These are phyloP conservation scores for Cabera pusaria DNA, from an alignment of 2,888 invertebrate species.

Conservation along the genomic window DNA sequence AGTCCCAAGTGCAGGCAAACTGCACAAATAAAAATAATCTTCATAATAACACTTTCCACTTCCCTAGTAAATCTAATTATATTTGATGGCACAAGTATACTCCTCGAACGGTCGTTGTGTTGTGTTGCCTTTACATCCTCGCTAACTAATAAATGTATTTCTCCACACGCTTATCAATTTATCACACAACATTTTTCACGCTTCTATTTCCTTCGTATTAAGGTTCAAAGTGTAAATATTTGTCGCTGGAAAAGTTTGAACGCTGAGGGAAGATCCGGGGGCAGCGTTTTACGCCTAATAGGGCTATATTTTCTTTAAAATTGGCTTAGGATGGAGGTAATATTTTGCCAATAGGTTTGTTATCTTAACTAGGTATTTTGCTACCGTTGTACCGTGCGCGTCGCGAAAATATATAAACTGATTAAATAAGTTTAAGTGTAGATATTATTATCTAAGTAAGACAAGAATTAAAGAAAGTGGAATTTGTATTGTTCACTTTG, in stretches of 20 bases:
- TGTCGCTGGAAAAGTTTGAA: neutral
- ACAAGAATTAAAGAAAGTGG: no score
- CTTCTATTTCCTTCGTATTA: conserved; percentile 22
- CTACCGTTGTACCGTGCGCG: no score
- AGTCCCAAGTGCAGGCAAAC: conserved; percentile 46
- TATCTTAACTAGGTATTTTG: no score
- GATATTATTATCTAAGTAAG: no score
- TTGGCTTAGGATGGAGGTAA: no score
- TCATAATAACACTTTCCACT: conserved; percentile 45
- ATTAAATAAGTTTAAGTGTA: no score
- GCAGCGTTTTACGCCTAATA: no score
- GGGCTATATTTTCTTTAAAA: no score
- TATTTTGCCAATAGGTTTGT: no score
- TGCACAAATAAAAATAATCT: conserved; percentile 46
- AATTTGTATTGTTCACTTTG: no score
- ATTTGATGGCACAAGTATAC: conserved; percentile 40
- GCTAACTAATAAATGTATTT: conserved; percentile 49
- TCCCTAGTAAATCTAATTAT: conserved; percentile 26
- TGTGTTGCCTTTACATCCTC: conserved; percentile 39
- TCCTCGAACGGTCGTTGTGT: conserved; percentile 36
- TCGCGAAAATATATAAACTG: no score
- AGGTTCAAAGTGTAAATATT: conserved; percentile 19
- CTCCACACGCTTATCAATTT: conserved; percentile 48
- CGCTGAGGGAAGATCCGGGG: no score
- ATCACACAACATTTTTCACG: conserved; percentile 34